Base-by-base conservation (phyloP, 2,888 invertebrate species). In the Nemapogon koenigi region DNA sequence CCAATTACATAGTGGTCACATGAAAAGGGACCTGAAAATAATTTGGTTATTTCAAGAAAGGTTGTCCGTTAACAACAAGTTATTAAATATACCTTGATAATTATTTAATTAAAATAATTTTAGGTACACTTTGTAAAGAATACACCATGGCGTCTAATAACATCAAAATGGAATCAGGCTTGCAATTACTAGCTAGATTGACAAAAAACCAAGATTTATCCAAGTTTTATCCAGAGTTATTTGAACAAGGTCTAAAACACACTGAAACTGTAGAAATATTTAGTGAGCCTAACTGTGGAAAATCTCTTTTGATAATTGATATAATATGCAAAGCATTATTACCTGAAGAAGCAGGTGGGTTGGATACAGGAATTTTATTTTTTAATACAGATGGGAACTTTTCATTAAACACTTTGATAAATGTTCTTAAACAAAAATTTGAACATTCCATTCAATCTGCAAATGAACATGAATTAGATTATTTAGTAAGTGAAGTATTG, bases 131-230 rank as follows among this genome's bases (percentile, higher is more conserved):
- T n/a, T n/a, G n/a, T n/a, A n/a, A n/a, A n/a, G n/a, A n/a, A n/a
- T n/a, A n/a, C n/a, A n/a, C n/a, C n/a, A n/a, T n/a, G n/a, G n/a
- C 47, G 18, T 39, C 45, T 32, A 41, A 43, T 8, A 57, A 52
- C 39, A 62, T 58, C 44, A 72, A 64, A 58, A 56, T 81, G 16
- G 85, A 85, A 65, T 80, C 84, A 11, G 85, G 85, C 26, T 49
- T 80, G n/a, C 84, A 85, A 52, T 57, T 85, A 38, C 51, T 84
- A 14, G 63, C 81, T 29, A 72, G 85, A 51, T 48, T 85, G 19
- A 63, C 56, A 13, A 65, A 61, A 43, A 73, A 73, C 45, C 59
- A 70, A 1, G 59, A 58, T 11, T 47, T 83, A 8, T 48, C 54
- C 43, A 62, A 64, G 16, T 65, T 85, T 48, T 81, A 83, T 32